These are phyloP conservation scores for Uropetala carovei DNA, from an alignment of 2,888 invertebrate species.

Conservation along the genomic window DNA sequence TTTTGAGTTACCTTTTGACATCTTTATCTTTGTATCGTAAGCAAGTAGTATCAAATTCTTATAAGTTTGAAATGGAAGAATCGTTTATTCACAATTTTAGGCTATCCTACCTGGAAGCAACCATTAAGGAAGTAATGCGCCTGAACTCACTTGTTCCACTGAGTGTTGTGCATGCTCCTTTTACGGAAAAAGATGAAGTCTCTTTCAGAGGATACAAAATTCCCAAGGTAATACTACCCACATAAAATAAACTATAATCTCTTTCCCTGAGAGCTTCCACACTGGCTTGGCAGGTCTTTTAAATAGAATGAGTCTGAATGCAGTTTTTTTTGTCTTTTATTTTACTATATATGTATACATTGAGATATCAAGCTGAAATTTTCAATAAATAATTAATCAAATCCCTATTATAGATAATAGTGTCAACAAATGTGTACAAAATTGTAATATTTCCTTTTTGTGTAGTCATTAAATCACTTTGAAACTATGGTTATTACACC, in stretches of 20 bases:
- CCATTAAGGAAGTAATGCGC: conserved; percentile 71
- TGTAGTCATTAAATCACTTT: too few species aligned
- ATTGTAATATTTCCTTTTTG: too few species aligned
- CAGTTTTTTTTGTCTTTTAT: too few species aligned
- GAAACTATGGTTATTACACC: too few species aligned
- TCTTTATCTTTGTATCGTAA: conserved; percentile 52
- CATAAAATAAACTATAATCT: neutral
- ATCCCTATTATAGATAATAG: too few species aligned
- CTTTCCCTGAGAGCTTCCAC: too few species aligned
- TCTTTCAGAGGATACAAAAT: conserved; percentile 70
- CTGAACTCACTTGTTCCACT: conserved; percentile 69
- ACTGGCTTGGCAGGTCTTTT: too few species aligned
- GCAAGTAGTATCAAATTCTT: neutral
- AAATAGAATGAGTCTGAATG: too few species aligned
- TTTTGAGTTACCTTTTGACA: neutral
- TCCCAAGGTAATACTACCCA: conserved; percentile 69
- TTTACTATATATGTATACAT: too few species aligned
- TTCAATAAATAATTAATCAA: too few species aligned
- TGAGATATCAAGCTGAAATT: too few species aligned
- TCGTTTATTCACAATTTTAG: conserved; percentile 36
- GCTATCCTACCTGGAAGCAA: conserved; percentile 70
- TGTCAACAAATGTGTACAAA: too few species aligned
- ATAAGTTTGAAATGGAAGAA: conserved; percentile 71
- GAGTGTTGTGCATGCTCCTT: conserved; percentile 68
- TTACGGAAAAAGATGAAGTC: conserved; percentile 69